Evolutionary conservation across 2,888 invertebrate species (phyloP), one percentile per base, ranked within the genome.

Genomic region (Leucania comma): DNA sequence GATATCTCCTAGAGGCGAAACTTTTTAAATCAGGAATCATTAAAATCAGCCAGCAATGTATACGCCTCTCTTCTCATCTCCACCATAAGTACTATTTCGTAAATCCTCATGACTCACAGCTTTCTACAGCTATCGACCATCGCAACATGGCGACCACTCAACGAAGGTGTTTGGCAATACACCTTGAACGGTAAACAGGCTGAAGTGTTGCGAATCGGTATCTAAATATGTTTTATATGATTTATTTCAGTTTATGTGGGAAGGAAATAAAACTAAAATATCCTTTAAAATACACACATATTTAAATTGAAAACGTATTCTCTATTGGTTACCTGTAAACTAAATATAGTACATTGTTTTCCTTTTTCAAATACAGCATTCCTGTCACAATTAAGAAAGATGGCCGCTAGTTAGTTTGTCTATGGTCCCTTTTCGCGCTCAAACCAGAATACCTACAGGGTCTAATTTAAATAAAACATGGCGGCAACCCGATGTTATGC

Each of bases 91-190:
- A 67, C 53, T 61, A 72, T 82, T 80, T 78, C 65, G 81, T 78
- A 72, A 72, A 72, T 59, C 65, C 68, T 65, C 22, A 53, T 83
- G 81, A 84, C 48, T 81, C 83, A 82, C 17, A n/a, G 66, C 85
- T 84, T 84, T 84, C 84, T 77, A 78, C 62, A 51, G 57, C 68
- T 57, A 82, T 82, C 72, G 76, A 81, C 74, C 76, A 70, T 75
- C 76, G 26, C 58, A 67, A 70, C 38, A 85, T 75, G 85, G 80
- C 57, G 60, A 26, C 22, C 22, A 22, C 26, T 57, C 68, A 35
- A 42, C 67, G 65, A 35, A 14, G 26, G 26, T 29, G 65, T 72
- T 76, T 80, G 63, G 74, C 60, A 77, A 83, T 26, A n/a, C 58
- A n/a, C 72, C 62, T 46, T 66, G 26, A 71, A 70, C 32, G 81